Evolutionary conservation across 2,113 vertebrate species (phyloP).

Genomic region (Oreochromis niloticus): DNA sequence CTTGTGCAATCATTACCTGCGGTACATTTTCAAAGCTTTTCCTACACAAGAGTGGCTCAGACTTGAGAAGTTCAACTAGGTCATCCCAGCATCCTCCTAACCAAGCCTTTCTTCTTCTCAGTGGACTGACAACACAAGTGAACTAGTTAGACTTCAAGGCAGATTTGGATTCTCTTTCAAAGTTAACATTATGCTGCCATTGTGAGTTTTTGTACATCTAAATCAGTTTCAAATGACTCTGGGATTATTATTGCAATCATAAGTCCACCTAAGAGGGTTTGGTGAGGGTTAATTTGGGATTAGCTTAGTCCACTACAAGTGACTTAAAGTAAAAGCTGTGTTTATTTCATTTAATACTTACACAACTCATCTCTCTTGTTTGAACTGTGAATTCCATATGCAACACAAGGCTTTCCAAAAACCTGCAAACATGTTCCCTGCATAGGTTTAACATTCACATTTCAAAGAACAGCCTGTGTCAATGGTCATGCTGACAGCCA

Average conservation of each 20-base stretch:
- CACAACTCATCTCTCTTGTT: not conserved
- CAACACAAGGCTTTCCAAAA: not conserved
- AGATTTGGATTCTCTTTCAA: slow-evolving; percentile 22
- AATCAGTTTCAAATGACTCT: slow-evolving; percentile 50
- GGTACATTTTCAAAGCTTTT: not conserved
- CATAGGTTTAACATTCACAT: not conserved
- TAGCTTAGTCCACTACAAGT: not conserved
- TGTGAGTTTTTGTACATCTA: slow-evolving; percentile 20
- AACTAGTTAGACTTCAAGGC: not conserved
- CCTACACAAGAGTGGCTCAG: not conserved
- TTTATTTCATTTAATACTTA: not conserved
- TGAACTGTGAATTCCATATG: not conserved
- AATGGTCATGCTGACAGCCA: not conserved
- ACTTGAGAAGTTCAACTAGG: not conserved
- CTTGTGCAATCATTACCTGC: not conserved
- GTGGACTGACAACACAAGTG: not conserved
- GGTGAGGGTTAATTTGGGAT: not conserved
- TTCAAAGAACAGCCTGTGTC: not conserved
- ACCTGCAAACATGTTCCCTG: not conserved
- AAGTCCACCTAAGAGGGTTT: not conserved
- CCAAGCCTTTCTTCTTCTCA: not conserved
- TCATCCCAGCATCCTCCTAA: not conserved
- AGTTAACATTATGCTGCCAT: slow-evolving; percentile 8
- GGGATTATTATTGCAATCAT: slow-evolving; percentile 20
- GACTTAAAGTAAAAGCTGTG: not conserved